Base-by-base conservation (phyloP, 1,140 invertebrate species). In the Danaus melanippus region DNA sequence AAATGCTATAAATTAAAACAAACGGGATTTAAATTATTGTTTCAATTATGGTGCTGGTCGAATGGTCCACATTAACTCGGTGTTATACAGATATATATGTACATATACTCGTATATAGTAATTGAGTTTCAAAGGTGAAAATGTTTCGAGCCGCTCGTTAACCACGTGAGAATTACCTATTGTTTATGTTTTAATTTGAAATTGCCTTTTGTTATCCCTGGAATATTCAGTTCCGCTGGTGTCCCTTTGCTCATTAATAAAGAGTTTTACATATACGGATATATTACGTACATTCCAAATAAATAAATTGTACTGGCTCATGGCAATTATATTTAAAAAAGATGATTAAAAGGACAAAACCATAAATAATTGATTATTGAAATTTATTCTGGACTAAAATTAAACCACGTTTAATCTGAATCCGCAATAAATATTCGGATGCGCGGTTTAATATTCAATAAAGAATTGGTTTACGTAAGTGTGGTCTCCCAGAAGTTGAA, bases 151-250 rank as follows among this genome's bases (percentile, higher is more conserved):
- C 67, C 71, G 74, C 77, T 79, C 74, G 77, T 84, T 81, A 81
- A 71, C 68, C 67, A 58, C 67, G 60, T 66, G 67, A 67, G 74
- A 79, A 82, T 82, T 81, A 78, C 77, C 77, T 82, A 82, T 82
- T 82, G 79, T 85, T 80, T 82, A 82, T 82, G 74, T 83, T 80
- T 81, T 84, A 84, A 85, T 83, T 85, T 81, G 74, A 77, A 71
- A 80, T 71, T 63, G 60, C 52, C 56, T 58, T 66, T 62, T 57
- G 65, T 60, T 61, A 40, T 41, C 46, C 58, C 48, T 42, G 12
- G 42, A 42, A 50, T 42, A 15, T 12, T 32, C 21, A 32, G 46
- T 15, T 15, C 48, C 48, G 50, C 50, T 56, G 46, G 50, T 17
- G 21, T 45, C 48, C 50, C 50, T 42, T 39, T 12, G 41, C 54